phyloP scores from a whole-genome alignment of 2,797 vertebrate genomes.

The Rhinogobio ventralis region DNA sequence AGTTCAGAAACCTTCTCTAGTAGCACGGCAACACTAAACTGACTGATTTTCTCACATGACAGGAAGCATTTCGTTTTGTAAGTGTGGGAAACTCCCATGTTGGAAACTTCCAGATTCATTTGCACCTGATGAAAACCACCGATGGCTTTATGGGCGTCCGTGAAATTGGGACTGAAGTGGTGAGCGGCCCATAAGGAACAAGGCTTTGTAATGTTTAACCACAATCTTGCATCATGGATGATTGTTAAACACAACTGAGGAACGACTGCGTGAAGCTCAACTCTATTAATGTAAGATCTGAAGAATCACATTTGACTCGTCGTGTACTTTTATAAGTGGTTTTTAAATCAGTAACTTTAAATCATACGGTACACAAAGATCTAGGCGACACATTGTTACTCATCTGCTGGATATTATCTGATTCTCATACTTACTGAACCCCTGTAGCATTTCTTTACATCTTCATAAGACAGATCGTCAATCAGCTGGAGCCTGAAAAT shows the following conservation, averaged over 20 bases:
- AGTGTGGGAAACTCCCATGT: slow-evolving; percentile 21
- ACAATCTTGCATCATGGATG: slow-evolving; percentile 12
- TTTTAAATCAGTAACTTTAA: neutral
- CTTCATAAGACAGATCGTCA: slow-evolving; percentile 75
- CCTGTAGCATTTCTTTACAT: slow-evolving; percentile 80
- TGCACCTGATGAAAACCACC: slow-evolving; percentile 8
- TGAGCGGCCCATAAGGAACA: neutral
- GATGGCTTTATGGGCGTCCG: neutral
- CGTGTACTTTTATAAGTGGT: neutral
- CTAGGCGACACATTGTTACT: neutral
- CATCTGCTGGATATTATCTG: neutral
- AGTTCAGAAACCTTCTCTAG: neutral
- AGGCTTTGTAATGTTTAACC: slow-evolving; percentile 59
- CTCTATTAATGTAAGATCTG: no score
- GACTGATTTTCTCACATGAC: neutral
- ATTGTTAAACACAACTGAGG: neutral
- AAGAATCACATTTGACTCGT: neutral
- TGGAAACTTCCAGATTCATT: slow-evolving; percentile 31
- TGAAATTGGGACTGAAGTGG: neutral
- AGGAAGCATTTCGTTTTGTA: neutral
- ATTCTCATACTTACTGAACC: slow-evolving; percentile 72
- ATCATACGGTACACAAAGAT: neutral
- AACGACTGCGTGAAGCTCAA: neutral
- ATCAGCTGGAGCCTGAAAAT: slow-evolving; percentile 73
- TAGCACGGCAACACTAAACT: neutral